phyloP scores from a whole-genome alignment of 1,140 invertebrate genomes.

The Melitaea cinxia region DNA sequence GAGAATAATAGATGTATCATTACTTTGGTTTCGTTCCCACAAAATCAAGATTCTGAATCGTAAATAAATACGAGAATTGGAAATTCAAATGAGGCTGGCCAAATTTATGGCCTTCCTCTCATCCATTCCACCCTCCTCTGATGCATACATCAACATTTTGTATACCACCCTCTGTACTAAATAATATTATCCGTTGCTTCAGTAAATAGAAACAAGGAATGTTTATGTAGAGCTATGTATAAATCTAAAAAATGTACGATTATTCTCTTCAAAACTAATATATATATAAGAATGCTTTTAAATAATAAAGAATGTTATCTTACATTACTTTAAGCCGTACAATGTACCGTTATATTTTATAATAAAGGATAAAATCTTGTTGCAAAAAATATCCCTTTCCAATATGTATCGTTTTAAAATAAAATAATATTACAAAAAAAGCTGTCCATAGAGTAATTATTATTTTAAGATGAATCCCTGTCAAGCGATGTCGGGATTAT shows the following conservation, averaged over 20 bases:
- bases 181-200: constrained; percentile 2
- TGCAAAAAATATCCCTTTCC: not conserved
- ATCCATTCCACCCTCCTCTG: constrained; percentile 51
- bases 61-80: constrained; percentile 60
- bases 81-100: constrained; percentile 72
- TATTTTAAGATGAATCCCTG: constrained; percentile 78
- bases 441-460: constrained; percentile 63
- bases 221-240: not conserved
- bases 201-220: not conserved
- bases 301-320: too few relatives aligned
- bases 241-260: too few relatives aligned
- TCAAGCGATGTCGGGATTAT: constrained; percentile 76
- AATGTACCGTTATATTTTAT: not conserved
- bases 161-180: constrained; percentile 1
- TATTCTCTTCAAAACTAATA: too few relatives aligned
- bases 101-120: constrained; percentile 65
- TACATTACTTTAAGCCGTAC: not conserved
- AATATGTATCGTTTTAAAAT: constrained; percentile 23
- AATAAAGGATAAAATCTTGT: not conserved
- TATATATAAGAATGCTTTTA: too few relatives aligned
- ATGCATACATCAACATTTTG: constrained; percentile 43
- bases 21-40: constrained; percentile 6
- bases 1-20: not conserved
- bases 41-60: constrained; percentile 21
- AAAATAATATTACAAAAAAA: constrained; percentile 38